These are phyloP conservation scores for Mesorhabditis sp. DNA, from an alignment of 2,888 invertebrate genomes.

Conservation along the genomic window DNA sequence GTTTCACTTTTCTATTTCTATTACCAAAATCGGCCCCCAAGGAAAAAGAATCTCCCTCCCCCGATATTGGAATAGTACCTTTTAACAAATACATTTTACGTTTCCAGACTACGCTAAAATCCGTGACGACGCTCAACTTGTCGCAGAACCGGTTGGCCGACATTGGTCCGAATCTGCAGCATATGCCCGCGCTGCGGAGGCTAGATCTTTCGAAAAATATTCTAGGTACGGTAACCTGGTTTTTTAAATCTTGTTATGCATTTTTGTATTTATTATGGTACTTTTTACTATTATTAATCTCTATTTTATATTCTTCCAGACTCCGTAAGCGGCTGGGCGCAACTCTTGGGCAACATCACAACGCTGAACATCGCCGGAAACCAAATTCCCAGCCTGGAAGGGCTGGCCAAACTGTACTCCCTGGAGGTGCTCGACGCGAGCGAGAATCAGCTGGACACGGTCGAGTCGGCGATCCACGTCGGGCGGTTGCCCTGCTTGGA, in stretches of 20 bases:
- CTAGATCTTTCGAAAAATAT: slow-evolving; percentile 77
- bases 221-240: background rate
- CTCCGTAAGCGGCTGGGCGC: slow-evolving; percentile 72
- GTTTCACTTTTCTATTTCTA: too few species aligned
- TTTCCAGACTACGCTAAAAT: too few species aligned
- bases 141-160: slow-evolving; percentile 76
- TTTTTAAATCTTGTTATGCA: too few species aligned
- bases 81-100: too few species aligned
- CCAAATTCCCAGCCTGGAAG: slow-evolving; percentile 65
- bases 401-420: slow-evolving; percentile 74
- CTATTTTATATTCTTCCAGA: slow-evolving; percentile 64
- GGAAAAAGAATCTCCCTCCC: too few species aligned
- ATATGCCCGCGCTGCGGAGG: slow-evolving; percentile 73
- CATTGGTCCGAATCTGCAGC: slow-evolving; percentile 72
- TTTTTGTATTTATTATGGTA: too few species aligned
- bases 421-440: slow-evolving; percentile 80
- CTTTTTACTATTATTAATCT: too few species aligned
- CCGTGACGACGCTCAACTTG: slow-evolving; percentile 38
- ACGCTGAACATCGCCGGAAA: slow-evolving; percentile 81
- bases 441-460: slow-evolving; percentile 76
- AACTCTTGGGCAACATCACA: slow-evolving; percentile 82
- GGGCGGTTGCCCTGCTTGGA: slow-evolving; percentile 81
- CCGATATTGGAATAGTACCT: too few species aligned
- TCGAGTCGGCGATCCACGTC: slow-evolving; percentile 62
- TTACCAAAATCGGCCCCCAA: too few species aligned